Percentiles rank a stretch among this genome's conserved stretches.
These are phyloP conservation scores for Exaiptasia diaphana DNA, from an alignment of 64 coral and sea anemone species.

Conservation along the genomic window DNA sequence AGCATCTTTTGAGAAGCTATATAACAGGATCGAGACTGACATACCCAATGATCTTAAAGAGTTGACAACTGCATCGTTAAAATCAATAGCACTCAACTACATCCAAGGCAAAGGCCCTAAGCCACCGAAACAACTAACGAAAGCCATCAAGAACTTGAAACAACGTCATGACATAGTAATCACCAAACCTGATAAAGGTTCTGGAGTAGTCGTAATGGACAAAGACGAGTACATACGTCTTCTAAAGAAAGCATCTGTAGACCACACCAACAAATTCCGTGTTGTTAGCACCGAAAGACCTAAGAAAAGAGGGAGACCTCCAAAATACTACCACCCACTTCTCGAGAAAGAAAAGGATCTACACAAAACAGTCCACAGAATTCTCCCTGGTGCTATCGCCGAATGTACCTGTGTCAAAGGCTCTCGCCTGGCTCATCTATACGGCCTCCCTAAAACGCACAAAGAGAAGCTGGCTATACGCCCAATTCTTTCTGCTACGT, in stretches of 20 bases:
- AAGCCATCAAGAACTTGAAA: not conserved
- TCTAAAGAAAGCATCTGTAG: not conserved
- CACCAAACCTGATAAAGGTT: conserved; percentile 11
- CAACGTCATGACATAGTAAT: conserved; percentile 21
- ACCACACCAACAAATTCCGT: conserved; percentile 11
- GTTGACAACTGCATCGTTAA: not conserved
- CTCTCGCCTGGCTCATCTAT: not conserved
- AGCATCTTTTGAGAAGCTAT: conserved; percentile 16
- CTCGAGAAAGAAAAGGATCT: conserved; percentile 10
- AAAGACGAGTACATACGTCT: not conserved
- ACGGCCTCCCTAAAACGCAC: conserved; percentile 21
- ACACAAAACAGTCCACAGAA: not conserved
- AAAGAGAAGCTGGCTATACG: conserved; percentile 1
- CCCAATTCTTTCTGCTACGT: conserved; percentile 13
- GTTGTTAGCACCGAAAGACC: conserved; percentile 19
- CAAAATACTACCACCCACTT: conserved; percentile 13
- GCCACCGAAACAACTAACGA: conserved; percentile 3
- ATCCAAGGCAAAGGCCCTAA: conserved; percentile 13
- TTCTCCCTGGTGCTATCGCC: not conserved
- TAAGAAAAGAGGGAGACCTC: conserved; percentile 13
- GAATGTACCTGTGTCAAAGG: not conserved
- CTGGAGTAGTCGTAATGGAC: conserved; percentile 7
- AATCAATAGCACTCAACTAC: conserved; percentile 33
- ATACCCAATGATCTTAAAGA: conserved; percentile 18
- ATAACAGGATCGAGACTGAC: not conserved